Evolutionary conservation across 92 coral and sea anemone genomes (phyloP).

Genomic region (Montipora capitata): DNA sequence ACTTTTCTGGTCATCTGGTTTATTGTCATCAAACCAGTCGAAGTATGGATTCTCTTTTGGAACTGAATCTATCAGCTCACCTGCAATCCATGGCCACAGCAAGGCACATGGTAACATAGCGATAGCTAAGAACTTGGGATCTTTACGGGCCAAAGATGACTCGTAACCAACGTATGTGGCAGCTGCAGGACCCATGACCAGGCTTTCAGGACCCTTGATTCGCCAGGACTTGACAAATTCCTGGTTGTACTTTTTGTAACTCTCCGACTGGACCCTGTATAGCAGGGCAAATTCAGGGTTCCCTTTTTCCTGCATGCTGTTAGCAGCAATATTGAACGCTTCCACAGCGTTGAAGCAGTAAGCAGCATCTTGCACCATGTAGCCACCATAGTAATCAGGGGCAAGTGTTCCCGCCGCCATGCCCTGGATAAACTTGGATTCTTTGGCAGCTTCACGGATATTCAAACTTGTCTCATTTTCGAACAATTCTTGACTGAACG

Average conservation of each 20-base stretch:
- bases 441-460: constrained; percentile 56
- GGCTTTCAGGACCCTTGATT: constrained; percentile 60
- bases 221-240: constrained; percentile 66
- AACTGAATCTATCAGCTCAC: constrained; percentile 45
- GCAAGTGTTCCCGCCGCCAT: constrained; percentile 61
- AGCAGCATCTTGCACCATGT: constrained; percentile 81
- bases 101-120: constrained; percentile 70
- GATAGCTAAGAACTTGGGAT: constrained; percentile 48
- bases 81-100: constrained; percentile 77
- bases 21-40: constrained; percentile 71
- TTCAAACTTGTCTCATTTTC: constrained; percentile 23
- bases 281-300: constrained; percentile 42
- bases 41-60: constrained; percentile 47
- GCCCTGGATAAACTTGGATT: constrained; percentile 55
- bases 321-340: constrained; percentile 31
- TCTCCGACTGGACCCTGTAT: constrained; percentile 47
- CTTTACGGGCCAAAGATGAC: constrained; percentile 42
- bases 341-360: constrained; percentile 65
- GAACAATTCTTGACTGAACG: constrained; percentile 56
- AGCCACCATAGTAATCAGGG: constrained; percentile 72
- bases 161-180: constrained; percentile 65
- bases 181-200: constrained; percentile 75
- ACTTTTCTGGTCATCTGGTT: constrained; percentile 21
- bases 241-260: constrained; percentile 48
- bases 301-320: constrained; percentile 7